These are phyloP conservation scores for Poeciliopsis occidentalis DNA, from an alignment of 2,113 vertebrate genomes.

Conservation along the genomic window DNA sequence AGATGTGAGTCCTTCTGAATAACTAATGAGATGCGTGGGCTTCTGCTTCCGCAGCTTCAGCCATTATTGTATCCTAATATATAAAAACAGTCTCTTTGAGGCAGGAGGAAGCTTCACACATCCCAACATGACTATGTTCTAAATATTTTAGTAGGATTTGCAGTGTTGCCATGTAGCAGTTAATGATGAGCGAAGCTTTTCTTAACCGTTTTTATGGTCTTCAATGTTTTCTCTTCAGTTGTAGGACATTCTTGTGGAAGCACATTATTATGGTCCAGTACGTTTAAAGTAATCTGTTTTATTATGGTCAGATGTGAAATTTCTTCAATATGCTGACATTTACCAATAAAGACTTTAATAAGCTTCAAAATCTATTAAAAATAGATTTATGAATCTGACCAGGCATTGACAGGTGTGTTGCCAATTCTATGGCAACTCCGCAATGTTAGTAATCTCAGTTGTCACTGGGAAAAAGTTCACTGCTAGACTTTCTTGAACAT, in stretches of 20 bases:
- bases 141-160: conserved; percentile 70
- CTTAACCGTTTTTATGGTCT: conserved; percentile 8
- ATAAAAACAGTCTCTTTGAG: conserved; percentile 51
- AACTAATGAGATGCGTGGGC: conserved; percentile 21
- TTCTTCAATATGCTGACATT: background rate
- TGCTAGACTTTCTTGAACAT: too few relatives aligned
- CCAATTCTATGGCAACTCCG: too few relatives aligned
- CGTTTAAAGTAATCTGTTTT: too few relatives aligned
- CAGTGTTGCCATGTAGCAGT: conserved; percentile 35
- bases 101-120: conserved; percentile 44
- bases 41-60: conserved; percentile 39
- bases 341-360: too few relatives aligned
- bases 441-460: too few relatives aligned
- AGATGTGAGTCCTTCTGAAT: conserved; percentile 50
- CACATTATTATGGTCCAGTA: conserved; percentile 20
- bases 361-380: too few relatives aligned
- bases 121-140: conserved; percentile 27
- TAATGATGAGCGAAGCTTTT: conserved; percentile 47
- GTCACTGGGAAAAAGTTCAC: too few relatives aligned
- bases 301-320: background rate
- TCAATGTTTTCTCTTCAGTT: conserved; percentile 15
- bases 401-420: too few relatives aligned
- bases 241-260: conserved; percentile 14
- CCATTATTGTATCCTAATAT: conserved; percentile 65
- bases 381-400: too few relatives aligned